phyloP scores from a whole-genome alignment of 1,140 invertebrate genomes.

The Alviniconcha marisindica region DNA sequence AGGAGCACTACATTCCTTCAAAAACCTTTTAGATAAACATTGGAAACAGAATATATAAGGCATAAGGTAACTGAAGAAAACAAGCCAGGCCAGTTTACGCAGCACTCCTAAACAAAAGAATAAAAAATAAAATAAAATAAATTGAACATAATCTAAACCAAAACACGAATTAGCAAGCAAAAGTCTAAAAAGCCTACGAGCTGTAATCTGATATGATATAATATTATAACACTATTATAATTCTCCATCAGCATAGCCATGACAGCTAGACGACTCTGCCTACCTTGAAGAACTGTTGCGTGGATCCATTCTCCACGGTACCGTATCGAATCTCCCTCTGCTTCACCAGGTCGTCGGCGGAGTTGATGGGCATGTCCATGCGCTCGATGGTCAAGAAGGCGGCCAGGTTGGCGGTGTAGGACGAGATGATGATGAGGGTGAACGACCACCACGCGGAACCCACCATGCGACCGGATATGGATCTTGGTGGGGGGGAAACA shows the following conservation, averaged over 20 bases:
- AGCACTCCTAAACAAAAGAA: too few relatives aligned
- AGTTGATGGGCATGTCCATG: slow-evolving; percentile 64
- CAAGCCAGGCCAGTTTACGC: too few relatives aligned
- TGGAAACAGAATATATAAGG: too few relatives aligned
- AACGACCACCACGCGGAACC: slow-evolving; percentile 85
- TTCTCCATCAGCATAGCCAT: neutral
- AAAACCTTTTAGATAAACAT: too few relatives aligned
- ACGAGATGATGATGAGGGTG: slow-evolving; percentile 74
- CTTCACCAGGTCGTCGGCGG: slow-evolving; percentile 80
- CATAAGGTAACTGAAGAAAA: too few relatives aligned
- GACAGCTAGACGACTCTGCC: slow-evolving; percentile 58
- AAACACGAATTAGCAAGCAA: too few relatives aligned
- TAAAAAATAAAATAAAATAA: too few relatives aligned
- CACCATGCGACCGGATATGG: slow-evolving; percentile 82
- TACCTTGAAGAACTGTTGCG: slow-evolving; percentile 96
- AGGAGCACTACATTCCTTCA: too few relatives aligned
- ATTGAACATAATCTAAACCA: too few relatives aligned
- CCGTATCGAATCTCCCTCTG: slow-evolving; percentile 97
- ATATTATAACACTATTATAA: neutral
- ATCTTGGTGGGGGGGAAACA: slow-evolving; percentile 52
- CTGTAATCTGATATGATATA: neutral
- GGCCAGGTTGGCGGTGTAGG: slow-evolving; percentile 81
- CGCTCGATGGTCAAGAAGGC: slow-evolving; percentile 70
- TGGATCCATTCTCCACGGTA: slow-evolving; percentile 92
- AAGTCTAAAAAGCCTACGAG: neutral